Conservation (phyloP, 2,113 vertebrate species). For the Varanus komodoensis region DNA sequence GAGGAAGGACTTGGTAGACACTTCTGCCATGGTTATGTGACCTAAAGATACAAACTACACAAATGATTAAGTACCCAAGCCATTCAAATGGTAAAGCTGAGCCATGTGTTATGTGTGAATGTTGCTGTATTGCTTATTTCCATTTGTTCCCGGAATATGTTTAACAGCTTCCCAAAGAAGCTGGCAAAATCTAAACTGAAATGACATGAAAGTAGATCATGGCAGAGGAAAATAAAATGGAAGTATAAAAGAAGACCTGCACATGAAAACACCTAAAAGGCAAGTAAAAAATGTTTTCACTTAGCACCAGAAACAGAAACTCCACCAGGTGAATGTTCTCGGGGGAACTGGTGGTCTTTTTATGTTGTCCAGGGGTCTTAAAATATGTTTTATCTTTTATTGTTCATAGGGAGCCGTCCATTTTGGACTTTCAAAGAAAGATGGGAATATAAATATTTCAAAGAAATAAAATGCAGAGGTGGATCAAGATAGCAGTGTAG, state of each 20-base stretch:
- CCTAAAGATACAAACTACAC: too few species aligned
- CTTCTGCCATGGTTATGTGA: too few species aligned
- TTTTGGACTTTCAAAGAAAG: background rate
- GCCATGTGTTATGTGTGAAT: too few species aligned
- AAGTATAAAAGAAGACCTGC: background rate
- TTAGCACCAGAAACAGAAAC: background rate
- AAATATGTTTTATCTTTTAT: background rate
- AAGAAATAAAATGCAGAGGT: background rate
- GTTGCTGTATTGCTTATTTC: too few species aligned
- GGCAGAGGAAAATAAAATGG: background rate
- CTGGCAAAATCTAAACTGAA: background rate
- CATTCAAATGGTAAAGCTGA: too few species aligned
- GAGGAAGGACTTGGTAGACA: too few species aligned
- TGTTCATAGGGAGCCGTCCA: background rate
- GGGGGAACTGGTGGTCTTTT: background rate
- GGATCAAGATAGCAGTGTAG: background rate
- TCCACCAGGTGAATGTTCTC: background rate
- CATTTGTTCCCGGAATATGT: too few species aligned
- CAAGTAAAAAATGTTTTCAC: background rate
- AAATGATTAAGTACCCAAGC: too few species aligned
- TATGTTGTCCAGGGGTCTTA: background rate
- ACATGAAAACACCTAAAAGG: background rate
- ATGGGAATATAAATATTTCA: background rate
- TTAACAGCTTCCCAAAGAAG: background rate
- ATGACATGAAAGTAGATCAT: background rate